Evolutionary conservation across 2,888 invertebrate genomes (phyloP).

Genomic region (Agonopterix heracliana): DNA sequence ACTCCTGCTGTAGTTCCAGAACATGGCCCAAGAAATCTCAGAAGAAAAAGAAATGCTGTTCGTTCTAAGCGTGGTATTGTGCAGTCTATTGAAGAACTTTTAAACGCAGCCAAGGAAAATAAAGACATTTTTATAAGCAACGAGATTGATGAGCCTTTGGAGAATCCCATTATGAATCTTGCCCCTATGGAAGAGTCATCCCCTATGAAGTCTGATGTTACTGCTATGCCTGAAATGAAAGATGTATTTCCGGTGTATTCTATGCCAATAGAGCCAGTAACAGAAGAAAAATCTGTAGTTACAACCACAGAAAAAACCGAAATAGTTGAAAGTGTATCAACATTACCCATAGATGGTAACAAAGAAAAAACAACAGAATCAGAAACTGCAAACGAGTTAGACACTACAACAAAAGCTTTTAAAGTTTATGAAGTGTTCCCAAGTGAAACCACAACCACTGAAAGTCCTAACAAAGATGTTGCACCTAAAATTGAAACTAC

Average conservation of each 20-base stretch:
- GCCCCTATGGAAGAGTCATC: slow-evolving; percentile 25
- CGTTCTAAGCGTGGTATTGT: slow-evolving; percentile 44
- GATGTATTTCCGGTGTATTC: slow-evolving; percentile 44
- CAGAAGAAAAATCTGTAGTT: slow-evolving; percentile 19
- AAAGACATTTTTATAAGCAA: slow-evolving; percentile 65
- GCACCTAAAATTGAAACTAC: slow-evolving; percentile 13
- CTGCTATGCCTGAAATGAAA: slow-evolving; percentile 27
- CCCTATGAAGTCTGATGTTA: slow-evolving; percentile 23
- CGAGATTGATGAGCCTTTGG: slow-evolving; percentile 62
- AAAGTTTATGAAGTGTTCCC: slow-evolving; percentile 59
- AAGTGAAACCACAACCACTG: slow-evolving; percentile 26
- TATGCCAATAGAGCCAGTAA: slow-evolving; percentile 32
- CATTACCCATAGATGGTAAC: slow-evolving; percentile 43
- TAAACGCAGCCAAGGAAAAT: slow-evolving; percentile 50
- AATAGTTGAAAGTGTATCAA: slow-evolving; percentile 60
- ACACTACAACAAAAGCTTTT: slow-evolving; percentile 52
- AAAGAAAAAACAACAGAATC: slow-evolving; percentile 36
- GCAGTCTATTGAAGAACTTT: slow-evolving; percentile 56
- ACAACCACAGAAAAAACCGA: slow-evolving; percentile 36
- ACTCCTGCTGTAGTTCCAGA: slow-evolving; percentile 79
- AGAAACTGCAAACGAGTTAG: slow-evolving; percentile 39
- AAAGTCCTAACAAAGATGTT: slow-evolving; percentile 25
- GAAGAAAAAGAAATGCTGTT: slow-evolving; percentile 32
- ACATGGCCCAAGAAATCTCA: slow-evolving; percentile 77
- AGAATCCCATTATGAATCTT: slow-evolving; percentile 32